Evolutionary conservation across 2,888 invertebrate species (phyloP).

Genomic region (Anarsia innoxiella): DNA sequence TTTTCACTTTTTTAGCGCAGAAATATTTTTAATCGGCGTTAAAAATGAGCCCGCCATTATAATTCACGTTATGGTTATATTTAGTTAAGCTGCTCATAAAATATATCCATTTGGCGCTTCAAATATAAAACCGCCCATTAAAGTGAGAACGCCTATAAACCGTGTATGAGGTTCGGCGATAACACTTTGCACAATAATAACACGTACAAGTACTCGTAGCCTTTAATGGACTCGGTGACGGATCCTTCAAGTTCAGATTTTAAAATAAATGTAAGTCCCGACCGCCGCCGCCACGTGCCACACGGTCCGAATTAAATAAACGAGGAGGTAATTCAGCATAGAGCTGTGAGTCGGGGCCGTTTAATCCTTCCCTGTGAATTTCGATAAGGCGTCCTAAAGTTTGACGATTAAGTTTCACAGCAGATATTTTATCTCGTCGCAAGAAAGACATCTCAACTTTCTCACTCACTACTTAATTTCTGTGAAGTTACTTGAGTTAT

Average conservation of each 20-base stretch:
- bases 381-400: not conserved
- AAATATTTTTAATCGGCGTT: conserved; percentile 8
- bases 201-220: too few species aligned
- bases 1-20: conserved; percentile 1
- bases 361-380: conserved; percentile 7
- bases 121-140: conserved; percentile 6
- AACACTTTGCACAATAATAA: too few species aligned
- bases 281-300: too few species aligned
- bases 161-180: too few species aligned
- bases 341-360: not conserved
- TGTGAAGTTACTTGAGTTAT: not conserved
- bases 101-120: conserved; percentile 1
- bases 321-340: too few species aligned
- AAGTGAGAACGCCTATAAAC: not conserved
- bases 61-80: conserved; percentile 2
- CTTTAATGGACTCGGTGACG: too few species aligned
- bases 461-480: not conserved
- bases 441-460: conserved; percentile 1
- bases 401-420: conserved; percentile 5
- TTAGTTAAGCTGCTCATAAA: conserved; percentile 4
- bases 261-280: too few species aligned
- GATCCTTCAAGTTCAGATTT: too few species aligned
- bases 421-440: conserved; percentile 2
- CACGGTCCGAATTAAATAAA: too few species aligned
- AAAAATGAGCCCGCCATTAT: conserved; percentile 6